phyloP scores from a whole-genome alignment of 1,140 invertebrate species.

The Centruroides vittatus region DNA sequence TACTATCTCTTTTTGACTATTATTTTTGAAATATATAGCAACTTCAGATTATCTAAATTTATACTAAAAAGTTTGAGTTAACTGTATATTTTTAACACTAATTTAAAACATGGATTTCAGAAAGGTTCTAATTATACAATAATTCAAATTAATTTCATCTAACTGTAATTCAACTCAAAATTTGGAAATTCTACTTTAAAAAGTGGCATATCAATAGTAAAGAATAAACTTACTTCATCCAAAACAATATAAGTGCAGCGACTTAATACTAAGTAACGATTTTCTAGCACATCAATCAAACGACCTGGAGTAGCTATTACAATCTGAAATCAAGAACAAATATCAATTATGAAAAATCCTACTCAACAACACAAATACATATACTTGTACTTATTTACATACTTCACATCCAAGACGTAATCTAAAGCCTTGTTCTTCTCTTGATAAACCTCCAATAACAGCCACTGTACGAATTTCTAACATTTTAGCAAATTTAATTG shows the following conservation, averaged over 20 bases:
- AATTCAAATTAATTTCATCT: neutral
- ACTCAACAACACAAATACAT: neutral
- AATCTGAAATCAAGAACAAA: slow-evolving; percentile 44
- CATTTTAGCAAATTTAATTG: slow-evolving; percentile 89
- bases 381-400: slow-evolving; percentile 15
- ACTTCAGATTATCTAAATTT: too few species aligned
- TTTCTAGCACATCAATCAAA: slow-evolving; percentile 97
- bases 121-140: too few species aligned
- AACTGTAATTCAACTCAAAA: neutral
- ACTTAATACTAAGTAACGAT: slow-evolving; percentile 89
- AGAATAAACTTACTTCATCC: slow-evolving; percentile 34
- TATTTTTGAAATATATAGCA: too few species aligned
- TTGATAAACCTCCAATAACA: slow-evolving; percentile 91
- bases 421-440: slow-evolving; percentile 97
- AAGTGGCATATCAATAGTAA: neutral
- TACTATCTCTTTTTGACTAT: too few species aligned
- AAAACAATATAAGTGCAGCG: slow-evolving; percentile 64
- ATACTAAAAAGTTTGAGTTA: too few species aligned
- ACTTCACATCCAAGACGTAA: slow-evolving; percentile 90
- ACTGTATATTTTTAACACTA: too few species aligned
- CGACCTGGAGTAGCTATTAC: slow-evolving; percentile 99
- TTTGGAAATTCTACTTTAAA: neutral
- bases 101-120: too few species aligned
- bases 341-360: neutral
- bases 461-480: slow-evolving; percentile 93